Percentiles rank a stretch among this genome's conserved stretches.
These are phyloP conservation scores for Drosophila borborema DNA, from an alignment of 2,888 invertebrate species.

Conservation along the genomic window DNA sequence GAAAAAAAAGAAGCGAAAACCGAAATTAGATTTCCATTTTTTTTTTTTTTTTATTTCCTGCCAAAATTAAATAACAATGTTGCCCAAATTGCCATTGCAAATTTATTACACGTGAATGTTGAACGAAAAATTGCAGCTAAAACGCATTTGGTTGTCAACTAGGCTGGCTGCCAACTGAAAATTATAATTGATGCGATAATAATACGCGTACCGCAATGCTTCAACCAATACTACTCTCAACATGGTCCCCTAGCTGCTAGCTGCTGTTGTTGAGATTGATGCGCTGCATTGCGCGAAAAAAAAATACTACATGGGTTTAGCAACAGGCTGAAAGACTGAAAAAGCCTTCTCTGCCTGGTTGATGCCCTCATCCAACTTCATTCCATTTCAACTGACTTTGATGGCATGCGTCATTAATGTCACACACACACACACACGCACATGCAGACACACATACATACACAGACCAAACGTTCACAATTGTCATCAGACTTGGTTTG, in stretches of 20 bases:
- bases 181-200: conserved; percentile 81
- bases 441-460: conserved; percentile 14
- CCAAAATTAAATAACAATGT: conserved; percentile 60
- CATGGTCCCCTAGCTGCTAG: conserved; percentile 17
- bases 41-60: no score
- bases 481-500: conserved; percentile 66
- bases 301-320: conserved; percentile 48
- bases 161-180: conserved; percentile 57
- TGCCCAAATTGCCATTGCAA: conserved; percentile 42
- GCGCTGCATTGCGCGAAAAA: conserved; percentile 74
- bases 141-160: conserved; percentile 69
- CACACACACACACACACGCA: conserved; percentile 40
- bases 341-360: background rate
- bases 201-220: conserved; percentile 59
- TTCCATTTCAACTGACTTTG: conserved; percentile 51
- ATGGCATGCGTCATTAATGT: conserved; percentile 78
- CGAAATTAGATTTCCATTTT: conserved; percentile 5
- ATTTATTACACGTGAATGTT: conserved; percentile 38
- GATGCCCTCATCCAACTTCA: conserved; percentile 11
- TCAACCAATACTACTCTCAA: background rate
- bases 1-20: conserved; percentile 21
- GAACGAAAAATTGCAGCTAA: conserved; percentile 59
- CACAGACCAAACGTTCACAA: conserved; percentile 61
- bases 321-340: conserved; percentile 31
- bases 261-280: conserved; percentile 69